Base-by-base conservation (phyloP, 2,797 vertebrate genomes). In the Muscicapa comitata region DNA sequence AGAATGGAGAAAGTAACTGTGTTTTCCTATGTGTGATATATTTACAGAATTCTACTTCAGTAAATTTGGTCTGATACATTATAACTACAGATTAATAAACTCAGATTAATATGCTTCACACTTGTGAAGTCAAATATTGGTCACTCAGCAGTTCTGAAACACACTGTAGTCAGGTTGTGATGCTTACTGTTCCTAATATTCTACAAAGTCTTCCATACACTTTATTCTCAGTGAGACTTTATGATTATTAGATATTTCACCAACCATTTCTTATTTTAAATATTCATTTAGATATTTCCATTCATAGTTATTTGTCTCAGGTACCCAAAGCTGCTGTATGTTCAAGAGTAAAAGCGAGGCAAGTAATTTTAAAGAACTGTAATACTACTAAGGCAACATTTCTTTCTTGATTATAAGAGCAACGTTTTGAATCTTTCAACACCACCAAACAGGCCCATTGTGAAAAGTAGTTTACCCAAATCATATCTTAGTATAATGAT, bases 381-480 rank as follows among this genome's bases (percentile, higher is more conserved):
- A 2, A 42, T 76, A 40, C 67, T 75, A 40, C 28, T 25, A 40
- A 47, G 31, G 23, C 7, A 47, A n/a, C 65, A 67, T 38, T 31
- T 83, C 23, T 38, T 70, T 75, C 40, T 54, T 35, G 26, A 65
- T 47, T 80, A 75, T 47, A 57, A 90, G 65, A 42, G 7, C 25
- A 94, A 63, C 23, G 2, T 68, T 81, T 38, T 92, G 31, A 45
- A 67, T 83, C 77, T 87, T 77, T 91, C 28, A 94, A 85, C 21
- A 89, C 1, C 53, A 67, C 7, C 29, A 85, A 58, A 83, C 42
- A 85, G 48, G 23, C 18, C 28, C 71, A 48, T 76, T 67, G 53
- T 77, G 38, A 89, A 89, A 93, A 75, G 66, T 40, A 76, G 73
- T 91, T 94, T 83, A 67, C 51, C 19, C 85, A 94, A 94, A 84